Evolutionary conservation across 2,113 vertebrate species (phyloP).

Genomic region (Alligator sinensis): DNA sequence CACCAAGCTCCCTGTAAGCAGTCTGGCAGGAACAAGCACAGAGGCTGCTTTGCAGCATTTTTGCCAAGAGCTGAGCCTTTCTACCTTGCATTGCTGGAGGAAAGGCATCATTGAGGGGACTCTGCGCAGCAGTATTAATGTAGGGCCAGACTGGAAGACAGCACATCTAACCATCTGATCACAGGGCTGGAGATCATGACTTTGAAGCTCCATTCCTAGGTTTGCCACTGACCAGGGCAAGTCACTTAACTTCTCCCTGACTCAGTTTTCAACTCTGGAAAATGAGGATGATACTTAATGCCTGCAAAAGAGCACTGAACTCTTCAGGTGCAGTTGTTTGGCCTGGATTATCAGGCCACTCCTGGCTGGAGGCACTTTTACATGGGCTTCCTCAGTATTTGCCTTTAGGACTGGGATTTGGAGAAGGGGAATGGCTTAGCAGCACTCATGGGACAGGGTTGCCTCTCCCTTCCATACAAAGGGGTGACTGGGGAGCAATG

Average conservation of each 20-base stretch:
- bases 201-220: neutral
- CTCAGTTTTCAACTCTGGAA: neutral
- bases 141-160: neutral
- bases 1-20: neutral
- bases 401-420: accelerated
- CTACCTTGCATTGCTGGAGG: neutral
- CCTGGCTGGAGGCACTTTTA: accelerated
- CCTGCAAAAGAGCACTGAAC: accelerated
- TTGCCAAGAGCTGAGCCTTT: no score
- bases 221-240: neutral
- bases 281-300: accelerated
- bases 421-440: neutral
- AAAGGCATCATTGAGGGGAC: neutral
- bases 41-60: neutral
- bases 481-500: neutral
- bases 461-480: neutral
- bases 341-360: neutral
- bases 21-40: neutral
- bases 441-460: accelerated
- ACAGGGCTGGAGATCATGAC: neutral
- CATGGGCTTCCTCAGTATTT: accelerated
- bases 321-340: neutral
- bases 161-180: neutral
- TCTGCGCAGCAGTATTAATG: neutral
- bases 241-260: neutral